Evolutionary conservation across 2,888 invertebrate species (phyloP).

Genomic region (Drosophila trichaetosa): DNA sequence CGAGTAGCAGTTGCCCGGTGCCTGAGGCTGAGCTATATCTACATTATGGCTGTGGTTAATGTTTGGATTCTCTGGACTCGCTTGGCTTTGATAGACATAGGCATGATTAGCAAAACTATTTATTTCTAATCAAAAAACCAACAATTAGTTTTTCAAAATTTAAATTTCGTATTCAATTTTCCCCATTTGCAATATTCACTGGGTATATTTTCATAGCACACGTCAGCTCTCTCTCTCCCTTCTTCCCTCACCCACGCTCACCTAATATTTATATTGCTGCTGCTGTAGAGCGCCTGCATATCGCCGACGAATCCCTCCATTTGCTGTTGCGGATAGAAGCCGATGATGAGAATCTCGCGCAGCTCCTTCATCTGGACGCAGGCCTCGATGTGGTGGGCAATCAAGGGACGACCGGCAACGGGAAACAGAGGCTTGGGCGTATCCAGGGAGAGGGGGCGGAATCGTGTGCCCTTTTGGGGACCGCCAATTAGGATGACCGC

Average conservation of each 20-base stretch:
- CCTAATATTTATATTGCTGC: slow-evolving; percentile 89
- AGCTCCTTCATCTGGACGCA: slow-evolving; percentile 91
- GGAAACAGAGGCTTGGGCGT: slow-evolving; percentile 99
- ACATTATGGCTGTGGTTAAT: not conserved
- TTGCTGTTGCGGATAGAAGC: slow-evolving; percentile 94
- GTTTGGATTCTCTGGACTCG: not conserved
- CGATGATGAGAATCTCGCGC: slow-evolving; percentile 96
- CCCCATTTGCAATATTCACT: not conserved
- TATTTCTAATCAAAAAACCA: too few relatives aligned
- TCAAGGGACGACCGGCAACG: slow-evolving; percentile 97
- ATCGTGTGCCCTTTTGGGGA: slow-evolving; percentile 97
- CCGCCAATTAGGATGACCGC: slow-evolving; percentile 97
- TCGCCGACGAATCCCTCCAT: slow-evolving; percentile 94
- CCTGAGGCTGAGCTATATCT: not conserved
- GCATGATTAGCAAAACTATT: too few relatives aligned
- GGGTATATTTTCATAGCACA: slow-evolving; percentile 12
- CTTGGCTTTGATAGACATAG: not conserved
- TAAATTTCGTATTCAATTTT: not conserved
- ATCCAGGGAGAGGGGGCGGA: slow-evolving; percentile 97
- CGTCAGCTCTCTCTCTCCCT: slow-evolving; percentile 20
- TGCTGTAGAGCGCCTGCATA: slow-evolving; percentile 92
- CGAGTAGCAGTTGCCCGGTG: not conserved
- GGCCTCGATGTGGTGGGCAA: slow-evolving; percentile 99
- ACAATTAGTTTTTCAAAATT: too few relatives aligned
- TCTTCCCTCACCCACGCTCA: slow-evolving; percentile 75